phyloP scores from a whole-genome alignment of 2,113 vertebrate genomes.

The Sigmodon hispidus region DNA sequence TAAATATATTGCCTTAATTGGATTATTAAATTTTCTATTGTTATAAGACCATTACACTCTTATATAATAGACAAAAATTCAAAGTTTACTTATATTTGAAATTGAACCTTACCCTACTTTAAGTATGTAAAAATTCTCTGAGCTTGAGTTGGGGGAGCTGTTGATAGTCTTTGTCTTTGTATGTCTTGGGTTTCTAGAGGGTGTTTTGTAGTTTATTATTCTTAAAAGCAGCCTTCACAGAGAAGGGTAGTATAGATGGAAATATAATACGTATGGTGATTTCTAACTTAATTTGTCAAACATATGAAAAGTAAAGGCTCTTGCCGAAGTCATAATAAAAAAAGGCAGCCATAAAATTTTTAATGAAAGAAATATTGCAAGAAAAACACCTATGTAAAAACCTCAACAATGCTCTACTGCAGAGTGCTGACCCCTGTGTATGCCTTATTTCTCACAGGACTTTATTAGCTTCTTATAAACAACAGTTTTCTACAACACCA shows the following conservation, averaged over 20 bases:
- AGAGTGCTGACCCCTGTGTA: rapidly evolving
- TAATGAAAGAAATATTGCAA: constrained; percentile 15
- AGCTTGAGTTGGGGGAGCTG: background rate
- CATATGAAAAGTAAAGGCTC: background rate
- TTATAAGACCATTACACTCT: background rate
- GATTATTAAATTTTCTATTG: background rate
- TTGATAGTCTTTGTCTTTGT: background rate
- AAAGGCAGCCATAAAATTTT: background rate
- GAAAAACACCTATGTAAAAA: background rate
- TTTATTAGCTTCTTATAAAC: background rate
- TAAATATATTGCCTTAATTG: background rate
- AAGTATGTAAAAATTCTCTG: background rate
- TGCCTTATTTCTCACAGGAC: background rate
- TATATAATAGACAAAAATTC: background rate
- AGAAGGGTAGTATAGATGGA: background rate
- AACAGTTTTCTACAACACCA: background rate
- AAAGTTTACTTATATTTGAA: background rate
- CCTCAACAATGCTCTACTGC: background rate
- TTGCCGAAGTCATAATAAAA: background rate
- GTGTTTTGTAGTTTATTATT: background rate
- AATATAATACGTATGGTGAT: background rate
- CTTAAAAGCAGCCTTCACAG: background rate
- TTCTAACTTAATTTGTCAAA: background rate
- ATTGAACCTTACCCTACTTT: background rate
- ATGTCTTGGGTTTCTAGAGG: background rate